phyloP scores from a whole-genome alignment of 2,888 invertebrate species.

The Ernsta delagoae region DNA sequence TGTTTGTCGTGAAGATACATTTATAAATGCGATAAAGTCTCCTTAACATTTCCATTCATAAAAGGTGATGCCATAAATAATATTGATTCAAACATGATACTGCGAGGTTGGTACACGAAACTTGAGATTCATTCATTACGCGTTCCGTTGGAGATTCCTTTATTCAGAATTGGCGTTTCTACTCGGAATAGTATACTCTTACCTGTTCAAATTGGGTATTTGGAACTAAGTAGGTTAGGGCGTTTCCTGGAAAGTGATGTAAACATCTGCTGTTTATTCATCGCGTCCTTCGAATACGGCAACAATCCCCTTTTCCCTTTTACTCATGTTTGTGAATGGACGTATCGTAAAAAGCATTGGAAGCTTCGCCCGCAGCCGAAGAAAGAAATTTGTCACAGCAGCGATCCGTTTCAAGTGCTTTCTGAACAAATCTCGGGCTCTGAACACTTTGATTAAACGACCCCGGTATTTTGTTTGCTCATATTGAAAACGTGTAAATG shows the following conservation, averaged over 20 bases:
- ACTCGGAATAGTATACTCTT: slow-evolving; percentile 1
- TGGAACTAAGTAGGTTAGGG: slow-evolving; percentile 12
- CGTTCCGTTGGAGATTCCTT: background rate
- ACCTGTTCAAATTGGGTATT: slow-evolving; percentile 28
- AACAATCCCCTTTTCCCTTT: slow-evolving; percentile 50
- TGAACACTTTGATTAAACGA: slow-evolving; percentile 36
- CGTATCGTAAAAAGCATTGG: slow-evolving; percentile 34
- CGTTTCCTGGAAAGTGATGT: slow-evolving; percentile 25
- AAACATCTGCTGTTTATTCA: slow-evolving; percentile 74
- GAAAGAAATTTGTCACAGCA: slow-evolving; percentile 44
- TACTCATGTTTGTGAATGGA: slow-evolving; percentile 47
- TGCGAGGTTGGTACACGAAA: background rate
- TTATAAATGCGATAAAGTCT: too few relatives aligned
- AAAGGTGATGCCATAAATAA: too few relatives aligned
- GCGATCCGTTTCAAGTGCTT: slow-evolving; percentile 25
- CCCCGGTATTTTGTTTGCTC: background rate
- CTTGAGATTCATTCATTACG: background rate
- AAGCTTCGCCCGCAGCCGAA: slow-evolving; percentile 37
- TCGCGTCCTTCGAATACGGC: slow-evolving; percentile 54
- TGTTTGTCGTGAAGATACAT: too few relatives aligned
- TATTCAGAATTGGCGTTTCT: background rate
- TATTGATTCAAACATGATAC: background rate
- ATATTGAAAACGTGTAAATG: background rate
- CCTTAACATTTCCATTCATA: too few relatives aligned
- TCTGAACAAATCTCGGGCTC: slow-evolving; percentile 28